phyloP scores from a whole-genome alignment of 1,140 invertebrate genomes.

The Chlorops oryzae region DNA sequence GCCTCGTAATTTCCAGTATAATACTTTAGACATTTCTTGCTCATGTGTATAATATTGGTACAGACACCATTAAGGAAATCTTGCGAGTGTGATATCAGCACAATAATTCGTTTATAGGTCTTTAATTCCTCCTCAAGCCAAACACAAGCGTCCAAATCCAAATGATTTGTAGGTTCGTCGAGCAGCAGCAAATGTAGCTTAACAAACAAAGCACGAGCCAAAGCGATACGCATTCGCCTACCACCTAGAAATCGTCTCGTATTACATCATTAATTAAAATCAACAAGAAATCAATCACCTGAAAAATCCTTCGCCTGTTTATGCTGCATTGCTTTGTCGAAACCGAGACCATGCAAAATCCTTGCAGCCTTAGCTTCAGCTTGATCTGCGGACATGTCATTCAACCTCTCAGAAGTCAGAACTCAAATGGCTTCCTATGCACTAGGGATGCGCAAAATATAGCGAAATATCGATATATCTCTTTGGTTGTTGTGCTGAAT shows the following conservation, averaged over 20 bases:
- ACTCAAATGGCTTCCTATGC: too few relatives aligned
- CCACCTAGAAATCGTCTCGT: slow-evolving; percentile 62
- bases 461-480: too few relatives aligned
- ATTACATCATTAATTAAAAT: slow-evolving; percentile 19
- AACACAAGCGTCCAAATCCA: slow-evolving; percentile 96
- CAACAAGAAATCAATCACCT: slow-evolving; percentile 43
- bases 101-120: slow-evolving; percentile 92
- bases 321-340: slow-evolving; percentile 88
- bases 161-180: slow-evolving; percentile 96
- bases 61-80: slow-evolving; percentile 99
- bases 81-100: slow-evolving; percentile 99
- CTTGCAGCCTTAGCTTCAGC: slow-evolving; percentile 88
- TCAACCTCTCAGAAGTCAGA: slow-evolving; percentile 90
- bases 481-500: too few relatives aligned
- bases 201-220: slow-evolving; percentile 1
- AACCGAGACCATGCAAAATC: slow-evolving; percentile 94
- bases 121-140: slow-evolving; percentile 93
- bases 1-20: slow-evolving; percentile 96
- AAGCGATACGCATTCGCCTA: slow-evolving; percentile 77
- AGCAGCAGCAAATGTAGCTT: slow-evolving; percentile 57
- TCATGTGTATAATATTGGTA: slow-evolving; percentile 96
- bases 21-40: slow-evolving; percentile 89
- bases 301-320: slow-evolving; percentile 91
- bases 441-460: too few relatives aligned
- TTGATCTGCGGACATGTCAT: slow-evolving; percentile 92